Evolutionary conservation across 2,888 invertebrate species (phyloP).

Genomic region (Cenopis cana): DNA sequence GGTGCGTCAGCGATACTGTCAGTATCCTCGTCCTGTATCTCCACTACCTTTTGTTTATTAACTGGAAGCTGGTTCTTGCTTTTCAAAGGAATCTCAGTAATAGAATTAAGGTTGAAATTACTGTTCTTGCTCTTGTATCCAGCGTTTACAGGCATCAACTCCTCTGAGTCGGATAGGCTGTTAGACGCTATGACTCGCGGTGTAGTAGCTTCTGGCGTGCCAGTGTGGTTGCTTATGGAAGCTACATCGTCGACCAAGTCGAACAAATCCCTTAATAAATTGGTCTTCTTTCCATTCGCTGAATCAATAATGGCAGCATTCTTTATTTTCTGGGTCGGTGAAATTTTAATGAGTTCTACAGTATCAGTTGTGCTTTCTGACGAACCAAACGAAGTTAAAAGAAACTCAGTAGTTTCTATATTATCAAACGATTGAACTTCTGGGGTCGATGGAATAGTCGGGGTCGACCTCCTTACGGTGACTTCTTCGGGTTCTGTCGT

Average conservation of each 20-base stretch:
- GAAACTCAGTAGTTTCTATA: slow-evolving; percentile 74
- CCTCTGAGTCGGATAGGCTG: slow-evolving; percentile 73
- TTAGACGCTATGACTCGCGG: slow-evolving; percentile 54
- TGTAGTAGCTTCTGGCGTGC: slow-evolving; percentile 52
- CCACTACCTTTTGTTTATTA: slow-evolving; percentile 68
- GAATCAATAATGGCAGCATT: slow-evolving; percentile 68
- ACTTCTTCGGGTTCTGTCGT: slow-evolving; percentile 60
- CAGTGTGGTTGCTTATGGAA: slow-evolving; percentile 73
- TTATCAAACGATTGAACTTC: slow-evolving; percentile 65
- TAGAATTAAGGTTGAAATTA: slow-evolving; percentile 76
- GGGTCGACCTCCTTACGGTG: slow-evolving; percentile 57
- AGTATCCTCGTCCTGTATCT: slow-evolving; percentile 75
- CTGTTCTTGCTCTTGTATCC: slow-evolving; percentile 80
- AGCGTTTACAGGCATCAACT: slow-evolving; percentile 75
- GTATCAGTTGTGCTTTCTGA: slow-evolving; percentile 71
- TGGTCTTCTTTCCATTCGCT: slow-evolving; percentile 60
- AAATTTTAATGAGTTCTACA: slow-evolving; percentile 73
- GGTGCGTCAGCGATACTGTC: slow-evolving; percentile 71
- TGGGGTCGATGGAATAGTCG: slow-evolving; percentile 49
- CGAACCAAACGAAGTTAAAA: slow-evolving; percentile 67
- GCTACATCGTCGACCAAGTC: slow-evolving; percentile 76
- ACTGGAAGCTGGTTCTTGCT: slow-evolving; percentile 59
- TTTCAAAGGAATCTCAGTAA: slow-evolving; percentile 74
- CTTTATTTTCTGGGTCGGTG: slow-evolving; percentile 60
- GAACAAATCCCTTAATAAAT: slow-evolving; percentile 61